phyloP scores from a whole-genome alignment of 2,797 vertebrate species.

The Borostomias antarcticus region DNA sequence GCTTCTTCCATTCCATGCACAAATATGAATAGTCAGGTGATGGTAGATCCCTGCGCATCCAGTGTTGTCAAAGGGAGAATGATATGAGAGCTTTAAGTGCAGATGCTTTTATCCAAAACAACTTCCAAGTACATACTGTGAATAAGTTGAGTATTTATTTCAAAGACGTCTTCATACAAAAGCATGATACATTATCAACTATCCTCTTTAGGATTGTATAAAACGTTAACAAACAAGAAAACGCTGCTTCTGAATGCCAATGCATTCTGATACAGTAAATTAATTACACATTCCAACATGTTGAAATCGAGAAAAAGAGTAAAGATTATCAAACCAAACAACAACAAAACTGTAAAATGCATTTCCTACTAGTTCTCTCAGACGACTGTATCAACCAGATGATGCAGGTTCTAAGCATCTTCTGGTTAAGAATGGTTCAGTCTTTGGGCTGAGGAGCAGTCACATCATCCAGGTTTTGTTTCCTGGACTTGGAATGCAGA shows the following conservation, averaged over 20 bases:
- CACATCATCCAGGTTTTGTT: conserved; percentile 15
- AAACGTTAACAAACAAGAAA: conserved; percentile 12
- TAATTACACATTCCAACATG: neutral
- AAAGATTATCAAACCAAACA: conserved; percentile 13
- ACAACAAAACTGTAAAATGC: neutral
- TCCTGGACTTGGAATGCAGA: conserved; percentile 16
- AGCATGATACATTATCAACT: conserved; percentile 25
- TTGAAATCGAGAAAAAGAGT: neutral
- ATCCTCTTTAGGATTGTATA: conserved; percentile 12
- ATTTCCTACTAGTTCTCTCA: neutral
- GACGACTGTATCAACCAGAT: conserved; percentile 4
- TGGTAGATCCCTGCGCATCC: too few relatives aligned
- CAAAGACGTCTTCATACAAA: conserved; percentile 18
- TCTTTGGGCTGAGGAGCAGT: neutral
- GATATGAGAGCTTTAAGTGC: too few relatives aligned
- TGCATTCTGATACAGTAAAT: conserved; percentile 10
- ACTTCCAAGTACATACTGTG: too few relatives aligned
- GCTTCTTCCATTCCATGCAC: too few relatives aligned
- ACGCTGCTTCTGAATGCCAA: conserved; percentile 20
- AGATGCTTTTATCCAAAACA: too few relatives aligned
- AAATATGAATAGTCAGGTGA: too few relatives aligned
- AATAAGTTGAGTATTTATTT: conserved; percentile 48
- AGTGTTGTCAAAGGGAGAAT: too few relatives aligned
- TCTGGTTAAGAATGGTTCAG: neutral
- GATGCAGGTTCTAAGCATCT: neutral